Percentiles rank a stretch among this genome's conserved stretches.
phyloP scores from a whole-genome alignment of 2,113 vertebrate genomes.

The Aegithalos caudatus region DNA sequence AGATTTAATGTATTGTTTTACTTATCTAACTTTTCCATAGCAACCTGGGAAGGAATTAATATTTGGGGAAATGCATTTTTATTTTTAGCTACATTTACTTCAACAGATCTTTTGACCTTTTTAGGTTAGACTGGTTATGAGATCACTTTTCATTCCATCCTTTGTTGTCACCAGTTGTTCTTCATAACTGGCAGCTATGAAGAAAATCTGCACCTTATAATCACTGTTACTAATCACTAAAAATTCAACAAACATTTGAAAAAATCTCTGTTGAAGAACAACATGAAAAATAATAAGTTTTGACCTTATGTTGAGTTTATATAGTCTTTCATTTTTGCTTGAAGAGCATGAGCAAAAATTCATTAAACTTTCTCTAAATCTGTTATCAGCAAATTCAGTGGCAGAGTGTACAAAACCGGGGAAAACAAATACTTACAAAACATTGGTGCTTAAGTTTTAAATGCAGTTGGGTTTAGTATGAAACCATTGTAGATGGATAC shows the following conservation, averaged over 20 bases:
- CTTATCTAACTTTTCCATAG: not conserved
- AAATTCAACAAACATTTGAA: not conserved
- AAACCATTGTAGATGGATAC: not conserved
- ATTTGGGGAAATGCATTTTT: not conserved
- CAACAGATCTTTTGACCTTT: not conserved
- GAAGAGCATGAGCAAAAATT: not conserved
- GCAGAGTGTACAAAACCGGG: not conserved
- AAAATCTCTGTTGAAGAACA: not conserved
- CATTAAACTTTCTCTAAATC: not conserved
- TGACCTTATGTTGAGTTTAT: not conserved
- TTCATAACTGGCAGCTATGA: not conserved
- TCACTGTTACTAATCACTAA: not conserved
- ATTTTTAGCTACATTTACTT: not conserved
- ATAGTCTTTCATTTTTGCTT: not conserved
- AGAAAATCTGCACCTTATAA: not conserved
- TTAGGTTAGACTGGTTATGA: not conserved
- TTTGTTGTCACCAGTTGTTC: not conserved
- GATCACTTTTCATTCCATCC: not conserved
- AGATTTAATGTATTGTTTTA: not conserved
- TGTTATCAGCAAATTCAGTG: not conserved
- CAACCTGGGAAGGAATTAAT: not conserved
- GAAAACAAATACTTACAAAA: not conserved
- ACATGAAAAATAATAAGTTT: not conserved
- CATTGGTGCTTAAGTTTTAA: not conserved
- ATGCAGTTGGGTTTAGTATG: not conserved